Evolutionary conservation across 2,113 vertebrate species (phyloP).

Genomic region (Eidolon helvum): DNA sequence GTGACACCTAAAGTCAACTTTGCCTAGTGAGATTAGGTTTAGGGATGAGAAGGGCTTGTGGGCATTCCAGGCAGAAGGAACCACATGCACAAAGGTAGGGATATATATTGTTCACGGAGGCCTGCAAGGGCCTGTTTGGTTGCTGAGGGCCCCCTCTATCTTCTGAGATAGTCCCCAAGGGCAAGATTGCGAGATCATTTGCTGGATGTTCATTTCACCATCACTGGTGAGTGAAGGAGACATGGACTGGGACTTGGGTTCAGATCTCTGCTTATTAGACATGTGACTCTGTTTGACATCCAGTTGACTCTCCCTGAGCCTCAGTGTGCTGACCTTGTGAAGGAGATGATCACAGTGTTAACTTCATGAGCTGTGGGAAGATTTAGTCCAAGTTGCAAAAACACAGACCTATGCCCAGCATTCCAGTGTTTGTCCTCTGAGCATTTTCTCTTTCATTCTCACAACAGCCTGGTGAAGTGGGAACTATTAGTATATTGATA

Average conservation of each 20-base stretch:
- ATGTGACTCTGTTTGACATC: neutral
- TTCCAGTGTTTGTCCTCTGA: neutral
- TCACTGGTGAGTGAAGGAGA: neutral
- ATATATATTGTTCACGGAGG: neutral
- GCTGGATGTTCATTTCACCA: neutral
- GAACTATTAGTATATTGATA: neutral
- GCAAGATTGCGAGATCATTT: neutral
- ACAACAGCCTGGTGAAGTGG: neutral
- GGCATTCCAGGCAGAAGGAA: neutral
- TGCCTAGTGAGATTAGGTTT: neutral
- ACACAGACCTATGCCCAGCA: rapidly evolving
- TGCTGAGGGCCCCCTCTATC: neutral
- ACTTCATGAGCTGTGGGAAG: neutral
- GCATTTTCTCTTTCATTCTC: neutral
- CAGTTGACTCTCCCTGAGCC: neutral
- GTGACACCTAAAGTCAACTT: neutral
- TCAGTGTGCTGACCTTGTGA: neutral
- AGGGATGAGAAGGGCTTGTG: neutral
- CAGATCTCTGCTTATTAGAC: neutral
- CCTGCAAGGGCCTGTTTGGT: neutral
- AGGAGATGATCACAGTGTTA: neutral
- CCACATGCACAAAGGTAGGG: neutral
- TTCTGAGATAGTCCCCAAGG: neutral
- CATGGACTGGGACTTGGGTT: neutral
- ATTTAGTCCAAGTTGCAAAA: neutral